phyloP scores from a whole-genome alignment of 1,140 invertebrate genomes.

The Lepidotrigona ventralis region DNA sequence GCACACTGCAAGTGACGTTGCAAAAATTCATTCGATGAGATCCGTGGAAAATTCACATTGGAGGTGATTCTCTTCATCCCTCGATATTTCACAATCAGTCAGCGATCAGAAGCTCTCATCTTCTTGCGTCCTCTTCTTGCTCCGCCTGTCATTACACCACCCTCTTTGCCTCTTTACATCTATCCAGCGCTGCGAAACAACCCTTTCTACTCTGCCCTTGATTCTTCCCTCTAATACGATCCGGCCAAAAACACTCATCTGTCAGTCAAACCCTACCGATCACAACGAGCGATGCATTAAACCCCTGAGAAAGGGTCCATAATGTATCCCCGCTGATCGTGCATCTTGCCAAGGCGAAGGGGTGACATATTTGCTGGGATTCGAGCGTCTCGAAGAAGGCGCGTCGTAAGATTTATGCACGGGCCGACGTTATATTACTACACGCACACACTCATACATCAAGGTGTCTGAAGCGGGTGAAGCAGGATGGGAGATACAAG shows the following conservation, averaged over 20 bases:
- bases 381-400: constrained; percentile 45
- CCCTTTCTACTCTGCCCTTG: neutral
- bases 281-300: constrained; percentile 14
- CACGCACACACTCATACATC: neutral
- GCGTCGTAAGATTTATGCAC: constrained; percentile 59
- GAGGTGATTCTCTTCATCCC: neutral
- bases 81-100: neutral
- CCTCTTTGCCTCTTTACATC: neutral
- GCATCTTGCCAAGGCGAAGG: constrained; percentile 38
- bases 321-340: constrained; percentile 52
- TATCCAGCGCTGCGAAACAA: neutral
- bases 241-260: neutral
- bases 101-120: neutral
- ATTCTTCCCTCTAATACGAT: neutral
- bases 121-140: neutral
- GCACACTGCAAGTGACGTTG: too few species aligned
- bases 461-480: neutral
- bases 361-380: constrained; percentile 56
- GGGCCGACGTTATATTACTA: neutral
- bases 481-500: too few species aligned
- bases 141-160: neutral
- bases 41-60: too few species aligned
- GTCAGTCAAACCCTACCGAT: neutral
- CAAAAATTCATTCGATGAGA: too few species aligned
- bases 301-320: constrained; percentile 20